Evolutionary conservation across 2,888 invertebrate genomes (phyloP).

Genomic region (Schizotus pectinicornis): DNA sequence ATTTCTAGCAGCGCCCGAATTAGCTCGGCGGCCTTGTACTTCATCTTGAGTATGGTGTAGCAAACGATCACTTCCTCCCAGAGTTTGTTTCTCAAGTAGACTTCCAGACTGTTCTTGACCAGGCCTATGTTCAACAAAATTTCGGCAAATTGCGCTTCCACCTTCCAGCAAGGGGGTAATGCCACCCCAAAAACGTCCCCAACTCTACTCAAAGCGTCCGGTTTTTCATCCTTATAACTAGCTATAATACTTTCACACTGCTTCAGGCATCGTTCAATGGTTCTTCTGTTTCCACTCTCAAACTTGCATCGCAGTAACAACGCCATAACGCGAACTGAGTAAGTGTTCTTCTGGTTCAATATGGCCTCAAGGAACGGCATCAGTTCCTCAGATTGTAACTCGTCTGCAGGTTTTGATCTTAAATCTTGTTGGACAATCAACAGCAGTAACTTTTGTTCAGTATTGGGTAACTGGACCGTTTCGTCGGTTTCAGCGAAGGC

Average conservation of each 20-base stretch:
- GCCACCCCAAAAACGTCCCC: conserved; percentile 73
- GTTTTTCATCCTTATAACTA: conserved; percentile 57
- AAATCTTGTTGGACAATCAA: conserved; percentile 74
- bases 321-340: conserved; percentile 78
- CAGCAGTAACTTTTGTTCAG: conserved; percentile 81
- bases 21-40: conserved; percentile 90
- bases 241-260: conserved; percentile 84
- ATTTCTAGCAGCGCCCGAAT: conserved; percentile 80
- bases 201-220: conserved; percentile 59
- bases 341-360: conserved; percentile 73
- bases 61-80: conserved; percentile 96
- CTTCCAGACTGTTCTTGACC: conserved; percentile 82
- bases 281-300: conserved; percentile 79
- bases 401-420: conserved; percentile 80
- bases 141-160: conserved; percentile 79
- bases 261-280: conserved; percentile 85
- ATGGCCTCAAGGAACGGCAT: conserved; percentile 75
- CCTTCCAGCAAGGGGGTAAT: conserved; percentile 76
- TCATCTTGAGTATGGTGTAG: conserved; percentile 81
- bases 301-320: conserved; percentile 77
- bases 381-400: conserved; percentile 81
- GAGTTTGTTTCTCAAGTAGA: conserved; percentile 75
- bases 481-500: conserved; percentile 68
- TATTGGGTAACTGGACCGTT: conserved; percentile 63
- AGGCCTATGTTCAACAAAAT: conserved; percentile 81